Evolutionary conservation across 2,113 vertebrate genomes (phyloP).

Genomic region (Tachuris rubrigastra): DNA sequence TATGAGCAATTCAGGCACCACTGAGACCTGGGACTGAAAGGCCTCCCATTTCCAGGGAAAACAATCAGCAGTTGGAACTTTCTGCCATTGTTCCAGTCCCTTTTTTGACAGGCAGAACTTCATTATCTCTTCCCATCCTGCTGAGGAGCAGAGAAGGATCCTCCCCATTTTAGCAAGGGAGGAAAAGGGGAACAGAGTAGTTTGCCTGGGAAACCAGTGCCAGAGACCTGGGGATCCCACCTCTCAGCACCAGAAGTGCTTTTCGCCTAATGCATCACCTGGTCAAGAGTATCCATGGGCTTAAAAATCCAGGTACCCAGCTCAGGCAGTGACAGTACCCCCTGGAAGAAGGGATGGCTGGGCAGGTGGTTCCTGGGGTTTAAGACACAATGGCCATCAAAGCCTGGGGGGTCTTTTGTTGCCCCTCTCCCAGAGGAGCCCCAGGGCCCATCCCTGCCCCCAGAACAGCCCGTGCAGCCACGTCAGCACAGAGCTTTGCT

Average conservation of each 20-base stretch:
- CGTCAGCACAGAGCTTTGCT: neutral
- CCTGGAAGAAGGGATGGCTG: neutral
- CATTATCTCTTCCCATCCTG: neutral
- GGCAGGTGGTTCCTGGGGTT: neutral
- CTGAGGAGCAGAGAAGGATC: neutral
- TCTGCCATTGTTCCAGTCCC: neutral
- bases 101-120: neutral
- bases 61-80: neutral
- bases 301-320: neutral
- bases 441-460: neutral
- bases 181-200: neutral
- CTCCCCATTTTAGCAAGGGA: neutral
- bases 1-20: neutral
- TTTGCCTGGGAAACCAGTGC: neutral
- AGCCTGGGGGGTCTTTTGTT: rapidly evolving
- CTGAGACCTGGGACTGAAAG: neutral
- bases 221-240: slow-evolving; percentile 31
- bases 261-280: neutral
- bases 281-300: neutral
- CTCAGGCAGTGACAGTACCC: neutral
- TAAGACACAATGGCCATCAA: neutral
- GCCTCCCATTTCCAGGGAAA: neutral
- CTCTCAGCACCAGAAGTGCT: neutral
- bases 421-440: neutral
- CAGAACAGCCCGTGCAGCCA: neutral